Percentiles rank a stretch among this genome's conserved stretches.
Conservation (phyloP, 92 coral and sea anemone genomes). For the Parazoanthus swiftii region DNA sequence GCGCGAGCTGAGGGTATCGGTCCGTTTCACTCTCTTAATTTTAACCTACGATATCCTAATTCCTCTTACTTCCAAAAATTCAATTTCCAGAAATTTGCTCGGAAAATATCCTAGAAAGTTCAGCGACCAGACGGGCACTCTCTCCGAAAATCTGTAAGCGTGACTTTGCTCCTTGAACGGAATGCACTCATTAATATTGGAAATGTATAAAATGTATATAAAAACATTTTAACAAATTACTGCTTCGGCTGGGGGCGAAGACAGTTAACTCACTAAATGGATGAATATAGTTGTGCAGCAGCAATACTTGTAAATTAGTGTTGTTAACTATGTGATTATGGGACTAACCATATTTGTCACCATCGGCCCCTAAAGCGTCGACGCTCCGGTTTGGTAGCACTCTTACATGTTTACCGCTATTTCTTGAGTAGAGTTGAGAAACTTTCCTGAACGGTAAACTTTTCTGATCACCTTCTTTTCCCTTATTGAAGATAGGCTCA, state of each 20-base stretch:
- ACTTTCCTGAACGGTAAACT: slow-evolving; percentile 80
- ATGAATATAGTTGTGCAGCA: background rate
- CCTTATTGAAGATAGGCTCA: slow-evolving; percentile 48
- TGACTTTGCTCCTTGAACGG: background rate
- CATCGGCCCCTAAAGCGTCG: slow-evolving; percentile 84
- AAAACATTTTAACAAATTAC: background rate
- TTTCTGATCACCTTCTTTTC: slow-evolving; percentile 46
- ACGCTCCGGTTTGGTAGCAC: slow-evolving; percentile 70
- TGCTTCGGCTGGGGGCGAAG: background rate
- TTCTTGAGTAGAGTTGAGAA: slow-evolving; percentile 92
- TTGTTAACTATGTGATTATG: background rate
- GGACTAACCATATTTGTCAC: slow-evolving; percentile 83
- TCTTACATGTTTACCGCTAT: slow-evolving; percentile 84
- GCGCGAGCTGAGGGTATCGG: background rate
- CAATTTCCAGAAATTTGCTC: background rate
- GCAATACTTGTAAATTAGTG: background rate
- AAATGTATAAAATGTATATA: background rate
- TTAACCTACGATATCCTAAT: background rate
- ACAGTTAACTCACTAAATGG: background rate
- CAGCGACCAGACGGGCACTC: too few species aligned
- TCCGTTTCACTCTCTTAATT: background rate
- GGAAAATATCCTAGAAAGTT: background rate
- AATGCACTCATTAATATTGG: slow-evolving; percentile 15
- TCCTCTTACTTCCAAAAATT: background rate
- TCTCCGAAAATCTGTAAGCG: background rate